Percentiles rank a stretch among this genome's conserved stretches.
Conservation (phyloP, 1,140 invertebrate species). For the Drosophila fuyamai region DNA sequence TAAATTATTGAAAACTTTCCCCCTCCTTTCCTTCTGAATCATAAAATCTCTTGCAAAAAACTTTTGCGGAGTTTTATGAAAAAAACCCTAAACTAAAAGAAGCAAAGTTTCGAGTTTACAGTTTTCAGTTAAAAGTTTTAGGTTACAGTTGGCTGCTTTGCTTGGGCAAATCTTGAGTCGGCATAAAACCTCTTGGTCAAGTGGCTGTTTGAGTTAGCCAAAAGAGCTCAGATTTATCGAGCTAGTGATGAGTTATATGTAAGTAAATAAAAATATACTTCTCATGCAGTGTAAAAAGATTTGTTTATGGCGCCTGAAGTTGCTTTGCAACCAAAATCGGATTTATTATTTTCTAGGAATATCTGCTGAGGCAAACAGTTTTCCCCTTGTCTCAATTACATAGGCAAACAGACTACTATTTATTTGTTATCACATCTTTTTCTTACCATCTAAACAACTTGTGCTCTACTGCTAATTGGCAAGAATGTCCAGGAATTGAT, state of each 20-base stretch:
- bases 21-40: constrained; percentile 14
- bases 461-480: constrained; percentile 66
- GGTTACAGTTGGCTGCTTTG: constrained; percentile 22
- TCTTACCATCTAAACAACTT: constrained; percentile 1
- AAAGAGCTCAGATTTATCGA: constrained; percentile 6
- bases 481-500: constrained; percentile 26
- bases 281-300: constrained; percentile 9
- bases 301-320: constrained; percentile 6
- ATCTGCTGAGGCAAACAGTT: constrained; percentile 24
- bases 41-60: constrained; percentile 47
- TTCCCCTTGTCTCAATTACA: constrained; percentile 34
- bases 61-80: constrained; percentile 10
- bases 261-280: constrained; percentile 35
- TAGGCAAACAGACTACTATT: constrained; percentile 30
- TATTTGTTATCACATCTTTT: constrained; percentile 26
- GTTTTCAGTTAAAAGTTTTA: constrained; percentile 39
- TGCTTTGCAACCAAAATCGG: constrained; percentile 6
- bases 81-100: constrained; percentile 8
- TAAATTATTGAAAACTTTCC: constrained; percentile 36
- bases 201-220: constrained; percentile 30
- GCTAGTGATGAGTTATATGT: constrained; percentile 25
- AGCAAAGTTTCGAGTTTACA: constrained; percentile 31
- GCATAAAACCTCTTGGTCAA: constrained; percentile 39
- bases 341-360: not conserved
- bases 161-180: constrained; percentile 25